These are phyloP conservation scores for Regulus satrapa DNA, from an alignment of 2,113 vertebrate species.

Conservation along the genomic window DNA sequence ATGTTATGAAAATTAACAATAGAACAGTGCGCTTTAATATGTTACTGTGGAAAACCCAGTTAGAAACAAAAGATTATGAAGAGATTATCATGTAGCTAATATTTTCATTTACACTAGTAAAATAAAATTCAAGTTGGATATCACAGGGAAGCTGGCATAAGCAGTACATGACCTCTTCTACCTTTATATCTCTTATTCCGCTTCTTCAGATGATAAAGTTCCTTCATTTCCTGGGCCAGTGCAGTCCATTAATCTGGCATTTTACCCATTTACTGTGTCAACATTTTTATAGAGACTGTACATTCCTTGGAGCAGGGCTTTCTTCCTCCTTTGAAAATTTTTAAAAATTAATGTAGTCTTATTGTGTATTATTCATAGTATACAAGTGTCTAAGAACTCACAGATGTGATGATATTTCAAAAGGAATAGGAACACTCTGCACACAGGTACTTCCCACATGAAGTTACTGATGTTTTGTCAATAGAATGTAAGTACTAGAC, in stretches of 20 bases:
- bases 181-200: background rate
- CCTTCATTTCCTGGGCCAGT: background rate
- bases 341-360: background rate
- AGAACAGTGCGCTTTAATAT: background rate
- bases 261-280: background rate
- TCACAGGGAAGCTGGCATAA: background rate
- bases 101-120: background rate
- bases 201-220: background rate
- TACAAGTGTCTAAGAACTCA: background rate
- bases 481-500: background rate
- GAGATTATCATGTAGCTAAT: background rate
- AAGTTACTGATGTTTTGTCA: background rate
- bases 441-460: background rate
- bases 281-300: background rate
- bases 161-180: background rate
- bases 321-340: no score
- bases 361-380: background rate
- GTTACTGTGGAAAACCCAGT: background rate
- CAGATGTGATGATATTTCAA: background rate
- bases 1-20: background rate
- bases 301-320: background rate
- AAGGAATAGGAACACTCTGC: background rate
- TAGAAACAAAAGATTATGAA: background rate
- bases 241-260: background rate
- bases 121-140: background rate